A percentile compares a stretch with the other conserved stretches of the same genome.
Conservation (phyloP, 2,113 vertebrate genomes). For the Coracopsis vasa region DNA sequence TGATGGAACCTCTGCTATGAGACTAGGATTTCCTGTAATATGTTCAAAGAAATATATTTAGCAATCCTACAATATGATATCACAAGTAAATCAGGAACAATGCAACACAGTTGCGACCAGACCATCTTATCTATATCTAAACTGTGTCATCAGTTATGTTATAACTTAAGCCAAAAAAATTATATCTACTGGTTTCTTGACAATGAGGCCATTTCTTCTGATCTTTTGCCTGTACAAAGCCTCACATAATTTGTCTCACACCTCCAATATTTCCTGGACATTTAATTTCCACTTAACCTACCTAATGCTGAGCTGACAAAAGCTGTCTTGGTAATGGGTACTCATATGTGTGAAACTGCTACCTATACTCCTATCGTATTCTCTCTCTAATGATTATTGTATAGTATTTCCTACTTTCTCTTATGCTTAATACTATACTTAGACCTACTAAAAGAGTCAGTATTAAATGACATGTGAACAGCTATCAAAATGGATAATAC, state of each 20-base stretch:
- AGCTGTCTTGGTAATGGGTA: slow-evolving; percentile 53
- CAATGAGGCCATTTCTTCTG: slow-evolving; percentile 7
- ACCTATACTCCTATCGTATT: slow-evolving; percentile 51
- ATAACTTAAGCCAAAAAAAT: background rate
- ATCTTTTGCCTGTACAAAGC: slow-evolving; percentile 31
- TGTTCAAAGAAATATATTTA: background rate
- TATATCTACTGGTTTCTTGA: background rate
- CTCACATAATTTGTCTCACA: slow-evolving; percentile 21
- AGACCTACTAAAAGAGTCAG: slow-evolving; percentile 49
- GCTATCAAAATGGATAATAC: slow-evolving; percentile 23
- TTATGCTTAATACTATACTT: slow-evolving; percentile 54
- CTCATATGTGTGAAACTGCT: slow-evolving; percentile 8
- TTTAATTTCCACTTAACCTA: slow-evolving; percentile 50
- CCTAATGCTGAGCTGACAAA: slow-evolving; percentile 63
- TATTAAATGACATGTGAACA: slow-evolving; percentile 58
- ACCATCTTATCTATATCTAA: background rate
- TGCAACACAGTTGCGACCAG: background rate
- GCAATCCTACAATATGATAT: background rate
- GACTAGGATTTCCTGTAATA: background rate
- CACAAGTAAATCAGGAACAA: background rate
- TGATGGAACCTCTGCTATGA: background rate
- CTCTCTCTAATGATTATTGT: slow-evolving; percentile 52
- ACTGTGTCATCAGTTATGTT: background rate
- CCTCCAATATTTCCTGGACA: slow-evolving; percentile 49
- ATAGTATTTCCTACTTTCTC: slow-evolving; percentile 57